Conservation (phyloP, 2,888 invertebrate genomes). For the Zygothrica quintamaculata region DNA sequence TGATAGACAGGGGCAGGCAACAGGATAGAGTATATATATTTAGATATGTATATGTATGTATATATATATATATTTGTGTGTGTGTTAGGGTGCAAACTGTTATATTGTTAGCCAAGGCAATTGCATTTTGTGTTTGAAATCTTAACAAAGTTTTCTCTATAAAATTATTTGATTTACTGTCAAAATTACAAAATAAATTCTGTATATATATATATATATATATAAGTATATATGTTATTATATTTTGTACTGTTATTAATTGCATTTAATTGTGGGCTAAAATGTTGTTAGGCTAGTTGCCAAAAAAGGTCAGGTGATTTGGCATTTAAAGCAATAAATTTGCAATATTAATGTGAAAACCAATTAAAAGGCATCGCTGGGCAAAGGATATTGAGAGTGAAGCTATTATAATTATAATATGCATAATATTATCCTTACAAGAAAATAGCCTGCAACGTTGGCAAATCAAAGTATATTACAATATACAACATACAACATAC, state of each 20-base stretch:
- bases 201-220: too few relatives aligned
- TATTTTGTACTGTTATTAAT: conserved; percentile 68
- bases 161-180: conserved; percentile 38
- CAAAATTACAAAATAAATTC: conserved; percentile 55
- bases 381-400: conserved; percentile 1
- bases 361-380: conserved; percentile 63
- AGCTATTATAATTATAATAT: conserved; percentile 62
- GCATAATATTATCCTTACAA: conserved; percentile 58
- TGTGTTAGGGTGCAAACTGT: too few relatives aligned
- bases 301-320: neutral
- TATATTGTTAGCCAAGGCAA: too few relatives aligned
- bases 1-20: neutral
- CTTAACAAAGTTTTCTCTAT: too few relatives aligned
- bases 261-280: conserved; percentile 43
- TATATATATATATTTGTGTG: too few relatives aligned
- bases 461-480: conserved; percentile 63
- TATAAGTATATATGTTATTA: too few relatives aligned
- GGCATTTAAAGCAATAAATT: conserved; percentile 66
- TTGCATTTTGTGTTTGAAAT: too few relatives aligned
- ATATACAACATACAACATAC: conserved; percentile 24
- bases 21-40: too few relatives aligned
- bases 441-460: conserved; percentile 37
- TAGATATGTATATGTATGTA: too few relatives aligned
- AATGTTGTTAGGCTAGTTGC: neutral
- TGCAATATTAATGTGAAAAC: conserved; percentile 77